Base-by-base conservation (phyloP, 2,888 invertebrate genomes). In the Spodoptera picta region DNA sequence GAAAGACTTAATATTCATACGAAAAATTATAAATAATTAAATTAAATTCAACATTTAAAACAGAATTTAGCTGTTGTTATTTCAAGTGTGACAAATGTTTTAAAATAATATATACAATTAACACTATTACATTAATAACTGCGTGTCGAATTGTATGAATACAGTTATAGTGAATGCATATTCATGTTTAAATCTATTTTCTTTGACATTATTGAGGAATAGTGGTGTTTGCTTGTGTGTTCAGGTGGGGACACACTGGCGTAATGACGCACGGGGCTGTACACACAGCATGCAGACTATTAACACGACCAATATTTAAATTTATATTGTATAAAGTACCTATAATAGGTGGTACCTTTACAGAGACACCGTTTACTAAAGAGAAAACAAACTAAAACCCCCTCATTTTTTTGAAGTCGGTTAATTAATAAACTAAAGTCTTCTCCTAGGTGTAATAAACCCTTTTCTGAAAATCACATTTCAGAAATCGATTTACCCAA, bases 201-300 rank as follows among this genome's bases (percentile, higher is more conserved):
- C 7, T 24, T 12, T 48, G n/a, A n/a, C 49, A 11, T 27, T 14
- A 48, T 31, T 31, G 19, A 10, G 27, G 44, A 36, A 27, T 10
- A 27, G 19, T 7, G n/a, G 10, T 42, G 48, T 54, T 3, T 19
- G 6, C 11, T 3, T 54, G 19, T 68, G 36, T 46, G 9, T 44
- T 60, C 53, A 68, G 61, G 14, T 68, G 61, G n/a, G 6, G n/a
- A 23, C 31, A n/a, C 6, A 48, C 53, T 48, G 5, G 31, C 44
- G 1, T 10, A 45, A 45, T 68, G 66, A 68, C 66, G 69, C 69
- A 50, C 53, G 46, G 27, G 7, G 9, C 11, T 48, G 5, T 19
- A 23, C 19, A 46, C 31, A 49, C 31, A 43, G 24, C 3, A 14
- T 1, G 10, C 36, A 36, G 36, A 36, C 36, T 36, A 36, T 36